These are phyloP conservation scores for Bemisia tabaci DNA, from an alignment of 1,140 invertebrate species.

Conservation along the genomic window DNA sequence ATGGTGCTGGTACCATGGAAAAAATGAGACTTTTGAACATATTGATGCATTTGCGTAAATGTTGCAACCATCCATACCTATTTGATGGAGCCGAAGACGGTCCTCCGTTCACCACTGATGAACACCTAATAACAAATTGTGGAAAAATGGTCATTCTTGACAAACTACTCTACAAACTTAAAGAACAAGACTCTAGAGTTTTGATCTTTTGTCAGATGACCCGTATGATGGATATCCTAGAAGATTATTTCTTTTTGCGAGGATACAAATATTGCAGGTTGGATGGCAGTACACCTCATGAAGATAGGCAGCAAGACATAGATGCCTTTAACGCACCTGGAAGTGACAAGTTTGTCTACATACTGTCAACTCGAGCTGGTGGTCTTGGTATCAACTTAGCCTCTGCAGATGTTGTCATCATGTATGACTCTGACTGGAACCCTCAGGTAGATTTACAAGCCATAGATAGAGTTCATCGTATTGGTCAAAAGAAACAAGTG, in stretches of 20 bases:
- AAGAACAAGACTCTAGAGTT: slow-evolving; percentile 85
- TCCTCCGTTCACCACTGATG: slow-evolving; percentile 96
- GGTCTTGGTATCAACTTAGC: slow-evolving; percentile 98
- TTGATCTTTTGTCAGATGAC: slow-evolving; percentile 99
- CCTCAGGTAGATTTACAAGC: slow-evolving; percentile 98
- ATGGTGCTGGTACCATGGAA: slow-evolving; percentile 92
- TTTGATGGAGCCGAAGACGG: slow-evolving; percentile 98
- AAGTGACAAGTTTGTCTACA: slow-evolving; percentile 93
- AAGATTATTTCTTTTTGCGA: slow-evolving; percentile 95
- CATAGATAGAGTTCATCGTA: slow-evolving; percentile 96
- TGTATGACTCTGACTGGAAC: slow-evolving; percentile 99
- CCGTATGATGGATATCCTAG: slow-evolving; percentile 93
- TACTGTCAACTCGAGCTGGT: slow-evolving; percentile 95
- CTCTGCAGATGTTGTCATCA: slow-evolving; percentile 95
- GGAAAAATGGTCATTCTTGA: slow-evolving; percentile 96
- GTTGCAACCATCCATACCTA: slow-evolving; percentile 95
- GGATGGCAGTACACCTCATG: slow-evolving; percentile 94
- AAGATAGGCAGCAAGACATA: slow-evolving; percentile 90
- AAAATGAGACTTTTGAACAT: slow-evolving; percentile 98
- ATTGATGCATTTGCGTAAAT: slow-evolving; percentile 96
- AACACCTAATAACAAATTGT: slow-evolving; percentile 85
- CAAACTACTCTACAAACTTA: slow-evolving; percentile 82
- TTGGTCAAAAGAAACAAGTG: slow-evolving; percentile 96
- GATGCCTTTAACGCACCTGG: slow-evolving; percentile 87
- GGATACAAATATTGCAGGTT: slow-evolving; percentile 88